Percentiles rank a stretch among this genome's conserved stretches.
phyloP scores from a whole-genome alignment of 2,113 vertebrate genomes.

The Tetraodon nigroviridis region DNA sequence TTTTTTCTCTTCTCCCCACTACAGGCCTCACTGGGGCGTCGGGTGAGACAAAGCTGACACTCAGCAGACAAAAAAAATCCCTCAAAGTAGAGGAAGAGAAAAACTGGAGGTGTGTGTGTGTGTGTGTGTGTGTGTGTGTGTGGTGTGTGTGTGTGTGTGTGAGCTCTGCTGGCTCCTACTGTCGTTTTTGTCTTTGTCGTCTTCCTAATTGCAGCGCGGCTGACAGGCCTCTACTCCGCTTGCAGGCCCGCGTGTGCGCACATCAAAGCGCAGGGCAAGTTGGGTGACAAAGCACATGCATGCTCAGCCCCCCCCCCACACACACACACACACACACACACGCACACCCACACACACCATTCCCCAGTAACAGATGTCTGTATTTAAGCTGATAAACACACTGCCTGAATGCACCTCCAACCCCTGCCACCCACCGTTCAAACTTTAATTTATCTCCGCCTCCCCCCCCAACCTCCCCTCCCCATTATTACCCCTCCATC shows the following conservation, averaged over 20 bases:
- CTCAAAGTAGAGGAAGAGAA: slow-evolving; percentile 38
- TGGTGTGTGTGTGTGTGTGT: background rate
- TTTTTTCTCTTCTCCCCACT: background rate
- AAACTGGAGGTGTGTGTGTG: too few relatives aligned
- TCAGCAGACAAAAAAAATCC: slow-evolving; percentile 4
- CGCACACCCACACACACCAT: slow-evolving; percentile 29
- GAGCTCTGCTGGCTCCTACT: slow-evolving; percentile 28
- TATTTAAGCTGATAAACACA: slow-evolving; percentile 76
- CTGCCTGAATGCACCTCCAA: slow-evolving; percentile 55
- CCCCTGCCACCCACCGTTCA: slow-evolving; percentile 63
- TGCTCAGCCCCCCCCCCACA: slow-evolving; percentile 4
- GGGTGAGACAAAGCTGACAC: slow-evolving; percentile 14
- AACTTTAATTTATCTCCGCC: slow-evolving; percentile 71
- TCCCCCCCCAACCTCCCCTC: slow-evolving; percentile 29
- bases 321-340: slow-evolving; percentile 37
- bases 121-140: too few relatives aligned
- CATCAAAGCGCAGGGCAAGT: slow-evolving; percentile 49
- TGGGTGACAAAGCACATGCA: slow-evolving; percentile 19
- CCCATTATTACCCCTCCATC: slow-evolving; percentile 23
- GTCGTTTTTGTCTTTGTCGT: slow-evolving; percentile 11
- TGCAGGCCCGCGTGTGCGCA: slow-evolving; percentile 8
- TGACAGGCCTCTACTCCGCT: slow-evolving; percentile 18
- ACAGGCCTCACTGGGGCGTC: slow-evolving; percentile 36
- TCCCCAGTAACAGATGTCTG: slow-evolving; percentile 75
- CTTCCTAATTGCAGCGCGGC: slow-evolving; percentile 5